Evolutionary conservation across 2,797 vertebrate genomes (phyloP).

Genomic region (Paratrypauchen microcephalus): DNA sequence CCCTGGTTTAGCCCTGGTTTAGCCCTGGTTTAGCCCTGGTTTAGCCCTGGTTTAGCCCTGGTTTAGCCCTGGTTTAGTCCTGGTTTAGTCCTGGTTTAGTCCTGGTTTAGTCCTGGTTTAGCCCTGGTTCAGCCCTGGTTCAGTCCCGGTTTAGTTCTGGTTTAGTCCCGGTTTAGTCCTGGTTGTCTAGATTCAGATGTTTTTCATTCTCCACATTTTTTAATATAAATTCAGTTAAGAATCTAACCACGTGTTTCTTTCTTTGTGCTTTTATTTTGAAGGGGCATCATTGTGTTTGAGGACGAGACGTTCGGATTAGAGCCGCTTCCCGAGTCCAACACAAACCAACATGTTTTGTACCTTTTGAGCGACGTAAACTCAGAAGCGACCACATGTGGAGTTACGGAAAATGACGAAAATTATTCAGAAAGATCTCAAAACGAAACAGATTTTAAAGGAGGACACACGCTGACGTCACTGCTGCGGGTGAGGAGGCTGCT

Average conservation of each 20-base stretch:
- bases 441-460: slow-evolving; percentile 44
- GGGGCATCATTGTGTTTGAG: slow-evolving; percentile 82
- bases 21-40: no score
- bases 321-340: slow-evolving; percentile 69
- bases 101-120: no score
- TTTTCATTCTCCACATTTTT: no score
- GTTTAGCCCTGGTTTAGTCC: no score
- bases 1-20: no score
- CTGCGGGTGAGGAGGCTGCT: slow-evolving; percentile 53
- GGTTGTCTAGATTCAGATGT: no score
- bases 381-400: slow-evolving; percentile 72
- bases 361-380: slow-evolving; percentile 62
- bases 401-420: slow-evolving; percentile 50
- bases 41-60: no score
- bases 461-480: slow-evolving; percentile 51
- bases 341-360: slow-evolving; percentile 82
- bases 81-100: no score
- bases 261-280: slow-evolving; percentile 41
- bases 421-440: background rate
- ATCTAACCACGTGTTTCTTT: background rate
- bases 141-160: no score
- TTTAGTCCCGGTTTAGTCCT: no score
- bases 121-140: no score
- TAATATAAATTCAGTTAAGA: background rate
- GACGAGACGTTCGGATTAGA: slow-evolving; percentile 81